Percentiles rank a stretch among this genome's conserved stretches.
Evolutionary conservation across 2,797 vertebrate genomes (phyloP).

Genomic region (Syngnathus rostellatus): DNA sequence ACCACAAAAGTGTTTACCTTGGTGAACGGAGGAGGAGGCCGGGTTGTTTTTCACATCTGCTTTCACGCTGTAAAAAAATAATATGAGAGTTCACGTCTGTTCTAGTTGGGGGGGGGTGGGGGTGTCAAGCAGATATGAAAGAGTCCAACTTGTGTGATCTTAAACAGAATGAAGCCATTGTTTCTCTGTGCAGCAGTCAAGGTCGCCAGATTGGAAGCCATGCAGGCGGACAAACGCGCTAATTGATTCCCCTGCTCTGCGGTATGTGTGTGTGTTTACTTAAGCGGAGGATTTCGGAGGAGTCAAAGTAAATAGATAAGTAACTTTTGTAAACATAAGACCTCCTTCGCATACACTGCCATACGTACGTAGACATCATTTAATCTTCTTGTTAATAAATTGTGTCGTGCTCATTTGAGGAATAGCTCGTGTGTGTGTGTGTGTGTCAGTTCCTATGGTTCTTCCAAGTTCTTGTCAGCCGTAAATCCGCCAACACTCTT

Average conservation of each 20-base stretch:
- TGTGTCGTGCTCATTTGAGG: conserved; percentile 14
- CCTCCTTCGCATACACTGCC: conserved; percentile 9
- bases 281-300: conserved; percentile 38
- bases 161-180: conserved; percentile 47
- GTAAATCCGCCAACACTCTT: conserved; percentile 43
- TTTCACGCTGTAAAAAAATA: conserved; percentile 20
- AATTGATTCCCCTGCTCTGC: conserved; percentile 45
- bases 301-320: conserved; percentile 57
- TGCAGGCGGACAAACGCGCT: conserved; percentile 41
- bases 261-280: conserved; percentile 43
- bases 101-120: conserved; percentile 22
- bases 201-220: conserved; percentile 43
- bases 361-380: conserved; percentile 1
- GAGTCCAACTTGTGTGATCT: background rate
- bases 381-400: conserved; percentile 1
- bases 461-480: conserved; percentile 16
- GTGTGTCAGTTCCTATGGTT: conserved; percentile 4
- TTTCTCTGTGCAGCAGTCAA: conserved; percentile 46
- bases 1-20: background rate
- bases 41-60: conserved; percentile 15
- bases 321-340: conserved; percentile 46
- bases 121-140: background rate
- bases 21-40: conserved; percentile 10
- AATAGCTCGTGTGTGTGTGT: conserved; percentile 18
- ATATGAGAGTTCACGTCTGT: conserved; percentile 22